These are phyloP conservation scores for Arremon brunneinucha DNA, from an alignment of 2,797 vertebrate genomes.

Conservation along the genomic window DNA sequence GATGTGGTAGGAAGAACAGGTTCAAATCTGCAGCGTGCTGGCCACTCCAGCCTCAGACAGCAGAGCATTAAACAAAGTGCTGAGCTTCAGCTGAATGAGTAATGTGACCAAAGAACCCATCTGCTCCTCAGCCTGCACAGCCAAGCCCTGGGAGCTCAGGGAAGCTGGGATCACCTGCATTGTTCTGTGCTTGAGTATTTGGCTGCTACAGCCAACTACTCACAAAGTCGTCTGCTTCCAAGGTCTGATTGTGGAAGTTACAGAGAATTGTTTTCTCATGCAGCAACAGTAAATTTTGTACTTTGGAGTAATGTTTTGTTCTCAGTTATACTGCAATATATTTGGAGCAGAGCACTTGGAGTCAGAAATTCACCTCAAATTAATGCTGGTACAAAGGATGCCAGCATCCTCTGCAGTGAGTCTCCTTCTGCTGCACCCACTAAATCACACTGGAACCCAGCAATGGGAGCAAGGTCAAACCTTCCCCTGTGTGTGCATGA, in stretches of 20 bases:
- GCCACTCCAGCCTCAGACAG: neutral
- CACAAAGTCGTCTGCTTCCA: neutral
- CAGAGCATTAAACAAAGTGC: neutral
- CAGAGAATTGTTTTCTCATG: neutral
- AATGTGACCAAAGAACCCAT: neutral
- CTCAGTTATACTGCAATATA: neutral
- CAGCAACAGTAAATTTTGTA: neutral
- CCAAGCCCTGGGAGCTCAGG: neutral
- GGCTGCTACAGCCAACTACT: neutral
- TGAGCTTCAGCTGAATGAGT: neutral
- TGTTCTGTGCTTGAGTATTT: neutral
- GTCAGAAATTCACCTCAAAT: neutral
- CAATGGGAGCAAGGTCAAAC: neutral
- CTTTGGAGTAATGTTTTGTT: neutral
- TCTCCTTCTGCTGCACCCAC: neutral
- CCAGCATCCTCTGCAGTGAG: neutral
- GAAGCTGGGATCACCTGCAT: neutral
- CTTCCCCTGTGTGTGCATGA: neutral
- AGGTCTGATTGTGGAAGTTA: neutral
- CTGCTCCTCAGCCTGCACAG: neutral
- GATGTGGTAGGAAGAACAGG: constrained; percentile 15
- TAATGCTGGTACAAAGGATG: neutral
- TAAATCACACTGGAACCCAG: neutral
- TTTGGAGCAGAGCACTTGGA: neutral
- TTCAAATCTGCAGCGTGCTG: constrained; percentile 13